These are phyloP conservation scores for Babylonia areolata DNA, from an alignment of 1,140 invertebrate genomes.

Conservation along the genomic window DNA sequence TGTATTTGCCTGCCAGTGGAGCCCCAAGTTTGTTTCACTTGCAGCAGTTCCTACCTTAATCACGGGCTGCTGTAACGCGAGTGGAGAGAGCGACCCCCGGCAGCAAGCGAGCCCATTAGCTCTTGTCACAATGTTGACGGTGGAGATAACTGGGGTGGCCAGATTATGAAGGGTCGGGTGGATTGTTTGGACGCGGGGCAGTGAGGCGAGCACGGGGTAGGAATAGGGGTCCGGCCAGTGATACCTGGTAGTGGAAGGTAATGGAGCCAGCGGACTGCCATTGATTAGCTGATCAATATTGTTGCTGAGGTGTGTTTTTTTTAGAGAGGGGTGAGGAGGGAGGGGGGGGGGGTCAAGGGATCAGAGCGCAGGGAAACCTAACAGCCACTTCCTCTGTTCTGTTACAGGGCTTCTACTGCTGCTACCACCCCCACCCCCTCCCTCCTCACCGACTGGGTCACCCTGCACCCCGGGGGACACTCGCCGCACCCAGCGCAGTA, in stretches of 20 bases:
- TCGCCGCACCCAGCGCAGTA: neutral
- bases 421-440: neutral
- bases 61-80: neutral
- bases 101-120: neutral
- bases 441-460: neutral
- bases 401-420: neutral
- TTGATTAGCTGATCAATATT: slow-evolving; percentile 7
- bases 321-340: no score
- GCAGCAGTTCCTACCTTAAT: neutral
- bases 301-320: neutral
- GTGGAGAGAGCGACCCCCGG: neutral
- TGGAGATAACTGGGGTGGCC: neutral
- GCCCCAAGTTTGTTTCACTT: neutral
- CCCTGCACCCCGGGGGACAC: neutral
- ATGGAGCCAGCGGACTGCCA: neutral
- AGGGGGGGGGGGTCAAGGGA: neutral
- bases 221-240: neutral
- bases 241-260: neutral
- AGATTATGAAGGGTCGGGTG: neutral
- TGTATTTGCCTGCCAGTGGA: neutral
- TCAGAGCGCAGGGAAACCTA: neutral
- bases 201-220: neutral
- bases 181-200: neutral
- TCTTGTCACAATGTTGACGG: slow-evolving; percentile 6
- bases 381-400: slow-evolving; percentile 1